A percentile compares a stretch with the other conserved stretches of the same genome.
These are phyloP conservation scores for Catalaphyllia jardinei DNA, from an alignment of 64 coral and sea anemone species.

Conservation along the genomic window DNA sequence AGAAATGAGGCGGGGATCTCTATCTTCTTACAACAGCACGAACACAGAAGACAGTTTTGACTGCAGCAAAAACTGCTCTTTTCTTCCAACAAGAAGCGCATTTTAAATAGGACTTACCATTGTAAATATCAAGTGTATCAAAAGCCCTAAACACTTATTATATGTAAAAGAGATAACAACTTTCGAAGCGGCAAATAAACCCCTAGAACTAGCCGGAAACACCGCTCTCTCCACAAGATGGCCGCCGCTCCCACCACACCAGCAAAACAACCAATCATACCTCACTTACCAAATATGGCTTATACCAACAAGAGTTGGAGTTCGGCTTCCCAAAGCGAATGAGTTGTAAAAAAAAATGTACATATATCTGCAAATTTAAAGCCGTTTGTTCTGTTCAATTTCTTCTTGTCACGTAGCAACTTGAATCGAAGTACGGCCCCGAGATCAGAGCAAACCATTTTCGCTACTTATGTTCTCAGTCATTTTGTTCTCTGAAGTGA, in stretches of 20 bases:
- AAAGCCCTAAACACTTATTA: conserved; percentile 36
- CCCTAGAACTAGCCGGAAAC: conserved; percentile 84
- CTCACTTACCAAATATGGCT: conserved; percentile 66
- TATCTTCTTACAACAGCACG: background rate
- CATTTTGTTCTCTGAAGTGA: too few relatives aligned
- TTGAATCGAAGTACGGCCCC: too few relatives aligned
- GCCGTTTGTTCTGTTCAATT: too few relatives aligned
- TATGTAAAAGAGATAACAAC: conserved; percentile 44
- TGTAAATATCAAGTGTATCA: conserved; percentile 23
- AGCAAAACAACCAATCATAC: conserved; percentile 56
- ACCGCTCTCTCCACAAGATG: conserved; percentile 81
- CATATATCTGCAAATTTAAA: too few relatives aligned
- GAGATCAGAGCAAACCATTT: too few relatives aligned
- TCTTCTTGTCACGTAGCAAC: too few relatives aligned
- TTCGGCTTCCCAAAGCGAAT: background rate
- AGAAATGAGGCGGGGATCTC: background rate
- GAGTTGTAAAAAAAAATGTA: too few relatives aligned
- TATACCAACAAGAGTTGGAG: background rate
- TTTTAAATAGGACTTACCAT: conserved; percentile 78
- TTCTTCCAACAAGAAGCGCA: conserved; percentile 26
- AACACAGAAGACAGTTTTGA: background rate
- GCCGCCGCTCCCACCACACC: conserved; percentile 81
- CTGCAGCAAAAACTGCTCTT: conserved; percentile 67
- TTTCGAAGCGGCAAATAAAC: conserved; percentile 59
- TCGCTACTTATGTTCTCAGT: too few relatives aligned